Evolutionary conservation across 2,797 vertebrate species (phyloP), one percentile per base, ranked within the genome.

Genomic region (Chaenodraco wilsoni): DNA sequence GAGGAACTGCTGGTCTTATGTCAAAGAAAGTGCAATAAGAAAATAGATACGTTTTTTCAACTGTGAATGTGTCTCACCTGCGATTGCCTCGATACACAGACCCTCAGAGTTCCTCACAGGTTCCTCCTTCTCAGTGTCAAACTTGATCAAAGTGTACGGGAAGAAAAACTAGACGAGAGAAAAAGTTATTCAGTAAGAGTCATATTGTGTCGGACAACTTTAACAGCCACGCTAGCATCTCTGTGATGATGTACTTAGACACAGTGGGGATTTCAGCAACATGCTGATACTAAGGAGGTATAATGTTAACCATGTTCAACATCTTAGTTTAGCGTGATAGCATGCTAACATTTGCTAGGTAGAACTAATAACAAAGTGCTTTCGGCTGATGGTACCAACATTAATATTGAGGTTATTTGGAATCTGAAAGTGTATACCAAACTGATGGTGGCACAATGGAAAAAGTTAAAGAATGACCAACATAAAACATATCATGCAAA

Each of bases 51-150:
- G 7, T 0, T 0, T 21, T 40, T 43, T 19, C 16, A 19, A 0
- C n/a, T 44, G 40, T n/a, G 5, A 17, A 1, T 21, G 0, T 0
- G 27, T 70, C 87, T 89, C 93, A 98, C 97, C 97, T 95, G 48
- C 93, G 61, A 88, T 84, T 59, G 93, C 96, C 87, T 84, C 69
- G 14, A 97, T 65, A 86, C 97, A 98, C 52, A 95, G 92, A 76
- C 96, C 96, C 52, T 94, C 89, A 19, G 93, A 83, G 85, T 96
- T 95, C 72, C 95, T 94, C 56, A 97, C 78, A 0, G 96, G 96
- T 59, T 96, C 96, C 65, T 97, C 96, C 84, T 94, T 96, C 78
- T 96, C 96, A 45, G 93, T 88, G 46, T 98, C 95, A 49, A 97
- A 98, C 88, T 96, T 96, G 88, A 98, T 95, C 76, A 99, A 78